phyloP scores from a whole-genome alignment of 2,113 vertebrate species.

The Eudyptes chrysolophus region DNA sequence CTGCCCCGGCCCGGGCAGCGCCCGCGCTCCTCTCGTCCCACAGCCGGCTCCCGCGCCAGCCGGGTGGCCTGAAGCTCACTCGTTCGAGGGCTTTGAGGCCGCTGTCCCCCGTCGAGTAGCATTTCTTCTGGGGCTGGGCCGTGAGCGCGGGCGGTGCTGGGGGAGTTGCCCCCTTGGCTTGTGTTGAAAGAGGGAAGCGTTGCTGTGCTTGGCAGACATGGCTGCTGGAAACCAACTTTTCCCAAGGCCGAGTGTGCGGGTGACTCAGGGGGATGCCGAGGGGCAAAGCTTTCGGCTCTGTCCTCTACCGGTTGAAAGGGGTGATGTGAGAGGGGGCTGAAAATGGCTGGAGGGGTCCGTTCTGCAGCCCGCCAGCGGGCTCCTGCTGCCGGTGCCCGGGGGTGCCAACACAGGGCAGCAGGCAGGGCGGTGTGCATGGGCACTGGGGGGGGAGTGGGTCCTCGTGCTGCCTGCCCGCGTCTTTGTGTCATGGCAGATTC shows the following conservation, averaged over 20 bases:
- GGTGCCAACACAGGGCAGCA: accelerated
- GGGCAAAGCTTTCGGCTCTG: neutral
- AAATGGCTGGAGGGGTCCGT: neutral
- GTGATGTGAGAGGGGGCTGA: neutral
- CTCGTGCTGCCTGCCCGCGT: neutral
- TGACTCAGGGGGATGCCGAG: accelerated
- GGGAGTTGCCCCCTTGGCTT: neutral
- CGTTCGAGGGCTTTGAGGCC: accelerated
- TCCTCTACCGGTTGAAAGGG: neutral
- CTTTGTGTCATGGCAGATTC: neutral
- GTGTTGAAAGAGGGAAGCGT: no score
- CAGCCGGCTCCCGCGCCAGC: neutral
- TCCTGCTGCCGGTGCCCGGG: neutral
- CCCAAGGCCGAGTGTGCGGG: neutral
- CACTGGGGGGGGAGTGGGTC: neutral
- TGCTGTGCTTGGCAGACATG: neutral
- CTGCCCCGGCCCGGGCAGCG: neutral
- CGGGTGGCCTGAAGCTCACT: accelerated
- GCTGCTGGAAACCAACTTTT: neutral
- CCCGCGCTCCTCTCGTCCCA: neutral
- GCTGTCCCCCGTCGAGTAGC: accelerated
- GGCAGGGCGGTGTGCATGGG: no score
- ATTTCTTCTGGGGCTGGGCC: neutral
- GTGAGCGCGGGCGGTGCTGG: accelerated
- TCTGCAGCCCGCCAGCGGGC: neutral